Evolutionary conservation across 2,797 vertebrate genomes (phyloP).

Genomic region (Myotis pilosus): DNA sequence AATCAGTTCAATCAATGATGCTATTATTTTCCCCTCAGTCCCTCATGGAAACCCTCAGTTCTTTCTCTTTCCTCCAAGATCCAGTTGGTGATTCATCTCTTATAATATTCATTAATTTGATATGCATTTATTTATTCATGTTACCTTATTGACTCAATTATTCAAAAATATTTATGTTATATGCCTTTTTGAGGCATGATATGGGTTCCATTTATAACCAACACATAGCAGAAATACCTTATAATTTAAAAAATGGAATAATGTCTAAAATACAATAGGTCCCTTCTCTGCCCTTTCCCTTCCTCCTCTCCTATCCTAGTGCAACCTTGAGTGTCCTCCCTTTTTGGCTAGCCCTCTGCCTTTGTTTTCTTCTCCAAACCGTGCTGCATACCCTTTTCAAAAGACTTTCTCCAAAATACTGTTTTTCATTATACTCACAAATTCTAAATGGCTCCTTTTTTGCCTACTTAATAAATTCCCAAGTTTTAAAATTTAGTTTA

Average conservation of each 20-base stretch:
- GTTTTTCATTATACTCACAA: conserved; percentile 28
- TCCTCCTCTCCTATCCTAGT: background rate
- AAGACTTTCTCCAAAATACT: conserved; percentile 12
- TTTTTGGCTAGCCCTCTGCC: background rate
- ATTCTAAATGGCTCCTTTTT: conserved; percentile 18
- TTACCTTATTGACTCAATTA: background rate
- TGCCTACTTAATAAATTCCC: conserved; percentile 26
- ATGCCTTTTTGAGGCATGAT: background rate
- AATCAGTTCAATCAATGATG: background rate
- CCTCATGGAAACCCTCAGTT: background rate
- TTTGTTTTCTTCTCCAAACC: conserved; percentile 14
- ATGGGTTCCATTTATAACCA: background rate
- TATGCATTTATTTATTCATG: background rate
- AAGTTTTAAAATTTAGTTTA: conserved; percentile 33
- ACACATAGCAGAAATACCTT: background rate
- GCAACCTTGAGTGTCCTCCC: background rate
- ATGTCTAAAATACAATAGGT: background rate
- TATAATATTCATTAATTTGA: background rate
- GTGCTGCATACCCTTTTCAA: conserved; percentile 10
- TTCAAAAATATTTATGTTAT: background rate
- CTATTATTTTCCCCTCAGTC: background rate
- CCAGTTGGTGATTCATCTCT: conserved; percentile 16
- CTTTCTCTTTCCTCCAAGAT: conserved; percentile 33
- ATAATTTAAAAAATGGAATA: conserved; percentile 7
- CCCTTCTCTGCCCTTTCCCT: background rate